A percentile compares a stretch with the other conserved stretches of the same genome.
Evolutionary conservation across 1,140 invertebrate species (phyloP).

Genomic region (Eriocheir sinensis): DNA sequence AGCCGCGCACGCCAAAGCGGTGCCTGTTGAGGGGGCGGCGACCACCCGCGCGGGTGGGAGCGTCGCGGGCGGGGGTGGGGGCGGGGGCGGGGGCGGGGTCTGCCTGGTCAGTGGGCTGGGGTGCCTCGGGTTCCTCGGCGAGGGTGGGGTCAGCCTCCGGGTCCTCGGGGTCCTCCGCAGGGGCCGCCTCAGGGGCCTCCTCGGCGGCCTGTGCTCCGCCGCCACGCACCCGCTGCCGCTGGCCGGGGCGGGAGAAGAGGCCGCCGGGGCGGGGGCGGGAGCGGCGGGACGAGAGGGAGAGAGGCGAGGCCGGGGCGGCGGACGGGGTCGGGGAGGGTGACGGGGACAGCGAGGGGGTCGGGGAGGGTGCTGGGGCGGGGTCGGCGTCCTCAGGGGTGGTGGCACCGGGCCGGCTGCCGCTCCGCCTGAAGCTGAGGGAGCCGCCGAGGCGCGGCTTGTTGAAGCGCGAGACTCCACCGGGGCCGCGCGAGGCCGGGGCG

Average conservation of each 20-base stretch:
- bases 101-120: neutral
- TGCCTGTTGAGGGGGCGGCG: constrained; percentile 45
- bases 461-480: constrained; percentile 5
- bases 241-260: neutral
- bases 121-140: neutral
- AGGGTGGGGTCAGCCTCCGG: neutral
- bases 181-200: neutral
- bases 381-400: neutral
- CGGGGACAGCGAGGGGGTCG: neutral
- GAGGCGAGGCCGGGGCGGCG: neutral
- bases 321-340: neutral
- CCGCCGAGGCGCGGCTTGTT: constrained; percentile 20
- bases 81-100: neutral
- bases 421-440: neutral
- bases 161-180: neutral
- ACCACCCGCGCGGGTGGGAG: neutral
- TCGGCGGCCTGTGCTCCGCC: neutral
- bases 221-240: neutral
- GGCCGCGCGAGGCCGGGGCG: neutral
- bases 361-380: neutral
- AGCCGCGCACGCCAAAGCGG: constrained; percentile 30
- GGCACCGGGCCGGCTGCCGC: neutral
- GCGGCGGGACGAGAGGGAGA: neutral
- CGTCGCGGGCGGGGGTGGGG: neutral
- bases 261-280: neutral